These are phyloP conservation scores for Cyphomyrus plagiostoma DNA, from an alignment of 2,113 vertebrate genomes.

Conservation along the genomic window DNA sequence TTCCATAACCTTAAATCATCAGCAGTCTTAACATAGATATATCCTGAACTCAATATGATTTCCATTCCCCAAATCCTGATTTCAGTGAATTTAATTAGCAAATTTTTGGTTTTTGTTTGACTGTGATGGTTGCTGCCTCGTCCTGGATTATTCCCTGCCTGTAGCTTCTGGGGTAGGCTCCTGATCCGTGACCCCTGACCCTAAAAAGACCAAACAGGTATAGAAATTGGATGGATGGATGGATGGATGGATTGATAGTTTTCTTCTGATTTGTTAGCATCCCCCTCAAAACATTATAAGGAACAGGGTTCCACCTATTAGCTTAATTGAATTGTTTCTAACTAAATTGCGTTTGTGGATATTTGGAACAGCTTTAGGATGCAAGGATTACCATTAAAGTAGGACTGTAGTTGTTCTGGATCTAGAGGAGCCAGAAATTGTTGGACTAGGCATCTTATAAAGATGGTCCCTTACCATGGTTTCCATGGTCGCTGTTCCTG, in stretches of 20 bases:
- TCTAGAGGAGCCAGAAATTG: neutral
- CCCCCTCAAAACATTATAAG: neutral
- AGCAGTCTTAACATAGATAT: neutral
- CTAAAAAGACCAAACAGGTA: neutral
- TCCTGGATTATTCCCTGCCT: neutral
- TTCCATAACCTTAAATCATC: neutral
- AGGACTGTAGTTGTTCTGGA: neutral
- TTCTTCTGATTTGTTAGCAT: neutral
- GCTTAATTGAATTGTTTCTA: neutral
- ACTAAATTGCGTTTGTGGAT: neutral
- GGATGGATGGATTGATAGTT: neutral
- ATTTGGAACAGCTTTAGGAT: neutral
- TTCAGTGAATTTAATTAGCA: neutral
- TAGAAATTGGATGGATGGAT: neutral
- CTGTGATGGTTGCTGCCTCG: neutral
- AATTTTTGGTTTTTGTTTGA: neutral
- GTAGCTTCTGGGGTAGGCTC: neutral
- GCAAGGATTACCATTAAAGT: neutral
- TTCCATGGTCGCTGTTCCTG: neutral
- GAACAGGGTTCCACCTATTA: neutral
- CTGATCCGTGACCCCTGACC: neutral
- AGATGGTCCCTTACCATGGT: neutral
- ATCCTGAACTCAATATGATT: neutral
- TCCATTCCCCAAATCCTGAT: neutral
- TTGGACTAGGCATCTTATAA: neutral